Evolutionary conservation across 2,888 invertebrate genomes (phyloP), one percentile per base, ranked within the genome.

Genomic region (Pollenia griseotomentosa): DNA sequence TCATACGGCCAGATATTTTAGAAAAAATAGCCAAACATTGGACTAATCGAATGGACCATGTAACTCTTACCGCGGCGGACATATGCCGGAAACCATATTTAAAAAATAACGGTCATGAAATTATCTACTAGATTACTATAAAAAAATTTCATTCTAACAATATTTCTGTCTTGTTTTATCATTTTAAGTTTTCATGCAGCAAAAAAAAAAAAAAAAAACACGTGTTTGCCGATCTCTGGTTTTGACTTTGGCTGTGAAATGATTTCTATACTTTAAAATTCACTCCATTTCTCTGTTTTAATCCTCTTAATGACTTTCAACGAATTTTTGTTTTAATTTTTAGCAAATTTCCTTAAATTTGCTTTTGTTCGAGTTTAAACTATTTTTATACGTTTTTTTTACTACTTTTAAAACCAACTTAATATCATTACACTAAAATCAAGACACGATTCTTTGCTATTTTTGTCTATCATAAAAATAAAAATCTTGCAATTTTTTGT

Each of bases 381-480:
- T 40, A 57, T 12, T 40, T 51, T 16, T 44, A 23, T 66, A 19
- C 9, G 14, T 14, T 46, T 53, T 14, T 46, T 44, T 12, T 40
- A 23, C 68, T 59, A 14, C 55, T 40, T 23, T 23, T 66, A 65
- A 81, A 57, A 55, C 12, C 40, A 46, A 23, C 33, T 63, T 77
- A 83, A 68, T 77, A 84, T 84, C 79, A 53, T 85, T 79, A 74
- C n/a, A 77, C 66, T 75, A 48, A 85, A 85, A 85, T 85, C 84
- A 80, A 80, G 84, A 70, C 84, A 85, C 84, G 84, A 85, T 80
- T 75, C 70, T 23, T 63, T 57, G 68, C 79, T 75, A 84, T 84
- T 84, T 79, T 84, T 40, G 79, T 68, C 79, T 85, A 85, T 85
- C 84, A 85, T 85, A 85, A 80, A 85, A 79, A 85, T 85, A 74